These are phyloP conservation scores for Drosophila demipolita DNA, from an alignment of 2,888 invertebrate genomes.

Conservation along the genomic window DNA sequence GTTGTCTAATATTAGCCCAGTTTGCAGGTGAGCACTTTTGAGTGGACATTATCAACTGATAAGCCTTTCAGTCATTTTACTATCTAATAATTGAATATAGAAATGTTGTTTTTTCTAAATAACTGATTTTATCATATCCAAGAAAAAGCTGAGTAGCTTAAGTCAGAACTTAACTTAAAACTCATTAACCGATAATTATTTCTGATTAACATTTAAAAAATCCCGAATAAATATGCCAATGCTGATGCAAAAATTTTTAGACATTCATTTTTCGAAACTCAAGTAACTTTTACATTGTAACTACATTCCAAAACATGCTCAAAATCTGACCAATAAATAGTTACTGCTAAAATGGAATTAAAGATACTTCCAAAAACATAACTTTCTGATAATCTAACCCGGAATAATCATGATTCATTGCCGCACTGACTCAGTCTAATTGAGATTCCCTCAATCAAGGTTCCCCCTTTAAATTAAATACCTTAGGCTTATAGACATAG, in stretches of 20 bases:
- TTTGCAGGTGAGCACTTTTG: not conserved
- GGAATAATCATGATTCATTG: not conserved
- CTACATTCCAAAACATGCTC: not conserved
- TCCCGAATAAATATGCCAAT: not conserved
- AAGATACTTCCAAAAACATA: not conserved
- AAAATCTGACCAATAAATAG: not conserved
- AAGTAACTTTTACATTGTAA: not conserved
- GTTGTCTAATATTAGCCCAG: constrained; percentile 30
- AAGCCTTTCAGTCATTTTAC: constrained; percentile 3
- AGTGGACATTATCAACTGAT: constrained; percentile 21
- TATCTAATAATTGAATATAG: not conserved
- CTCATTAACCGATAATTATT: not conserved
- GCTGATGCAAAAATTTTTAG: not conserved
- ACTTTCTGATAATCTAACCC: not conserved
- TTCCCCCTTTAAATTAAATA: constrained; percentile 9
- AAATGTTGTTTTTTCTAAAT: not conserved
- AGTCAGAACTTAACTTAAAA: not conserved
- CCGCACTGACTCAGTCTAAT: not conserved
- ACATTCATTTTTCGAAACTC: not conserved
- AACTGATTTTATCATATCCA: not conserved
- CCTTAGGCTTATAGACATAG: constrained; percentile 2
- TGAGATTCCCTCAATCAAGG: not conserved
- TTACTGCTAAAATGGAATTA: not conserved
- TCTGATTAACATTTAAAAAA: not conserved
- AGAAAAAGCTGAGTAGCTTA: not conserved